Percentiles rank a stretch among this genome's conserved stretches.
phyloP scores from a whole-genome alignment of 2,888 invertebrate genomes.

The Luperina testacea region DNA sequence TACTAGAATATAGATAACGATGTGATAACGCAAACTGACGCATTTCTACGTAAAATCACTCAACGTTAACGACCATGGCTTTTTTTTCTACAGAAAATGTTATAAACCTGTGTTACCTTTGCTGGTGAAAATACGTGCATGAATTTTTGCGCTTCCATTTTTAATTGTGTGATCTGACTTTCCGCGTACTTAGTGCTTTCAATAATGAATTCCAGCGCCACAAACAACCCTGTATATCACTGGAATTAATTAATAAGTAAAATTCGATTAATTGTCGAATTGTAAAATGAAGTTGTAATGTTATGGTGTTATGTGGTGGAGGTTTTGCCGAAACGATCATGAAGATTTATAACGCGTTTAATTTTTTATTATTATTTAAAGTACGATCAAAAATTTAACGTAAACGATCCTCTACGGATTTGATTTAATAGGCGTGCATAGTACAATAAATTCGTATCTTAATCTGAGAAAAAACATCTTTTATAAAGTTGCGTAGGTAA shows the following conservation, averaged over 20 bases:
- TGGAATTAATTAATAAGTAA: constrained; percentile 10
- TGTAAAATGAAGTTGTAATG: neutral
- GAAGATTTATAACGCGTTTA: constrained; percentile 36
- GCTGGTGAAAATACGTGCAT: neutral
- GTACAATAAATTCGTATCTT: constrained; percentile 62
- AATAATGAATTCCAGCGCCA: neutral
- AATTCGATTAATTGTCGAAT: constrained; percentile 2
- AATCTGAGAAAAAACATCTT: constrained; percentile 65
- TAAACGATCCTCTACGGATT: constrained; percentile 33
- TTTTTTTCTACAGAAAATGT: constrained; percentile 20
- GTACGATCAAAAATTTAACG: constrained; percentile 28
- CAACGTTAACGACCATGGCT: constrained; percentile 19
- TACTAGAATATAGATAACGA: constrained; percentile 50
- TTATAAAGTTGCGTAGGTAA: constrained; percentile 62
- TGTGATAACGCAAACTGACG: constrained; percentile 54
- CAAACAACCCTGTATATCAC: neutral
- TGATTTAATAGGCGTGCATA: constrained; percentile 60
- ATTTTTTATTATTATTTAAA: constrained; percentile 20
- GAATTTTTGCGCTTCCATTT: neutral
- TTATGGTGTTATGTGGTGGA: neutral
- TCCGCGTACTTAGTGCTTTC: neutral
- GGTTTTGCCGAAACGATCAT: constrained; percentile 19
- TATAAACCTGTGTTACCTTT: neutral
- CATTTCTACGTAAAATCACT: constrained; percentile 44
- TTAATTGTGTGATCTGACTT: neutral